Percentiles rank a stretch among this genome's conserved stretches.
Conservation (phyloP, 1,140 invertebrate species). For the Triops longicaudatus region DNA sequence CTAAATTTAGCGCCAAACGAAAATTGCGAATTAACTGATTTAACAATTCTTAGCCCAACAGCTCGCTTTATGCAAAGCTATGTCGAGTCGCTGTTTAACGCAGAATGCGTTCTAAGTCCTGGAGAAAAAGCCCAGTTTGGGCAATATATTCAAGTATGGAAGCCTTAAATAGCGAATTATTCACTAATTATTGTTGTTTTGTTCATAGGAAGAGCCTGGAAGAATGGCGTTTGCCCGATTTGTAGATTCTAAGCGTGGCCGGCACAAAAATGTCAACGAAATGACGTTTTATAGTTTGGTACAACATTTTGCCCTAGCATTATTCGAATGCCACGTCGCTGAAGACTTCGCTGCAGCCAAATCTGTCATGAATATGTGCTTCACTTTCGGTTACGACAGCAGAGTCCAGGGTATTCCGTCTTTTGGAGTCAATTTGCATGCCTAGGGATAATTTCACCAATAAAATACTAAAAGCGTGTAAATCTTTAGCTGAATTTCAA, state of each 20-base stretch:
- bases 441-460: no score
- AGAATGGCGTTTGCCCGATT: conserved; percentile 52
- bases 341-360: conserved; percentile 69
- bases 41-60: neutral
- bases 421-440: neutral
- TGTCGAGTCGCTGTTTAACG: neutral
- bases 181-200: neutral
- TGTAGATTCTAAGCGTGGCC: conserved; percentile 61
- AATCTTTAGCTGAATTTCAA: no score
- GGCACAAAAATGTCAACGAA: conserved; percentile 55
- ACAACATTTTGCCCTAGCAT: conserved; percentile 64
- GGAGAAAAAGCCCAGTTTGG: neutral
- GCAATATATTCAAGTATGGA: neutral
- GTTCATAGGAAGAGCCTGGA: neutral
- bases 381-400: conserved; percentile 49
- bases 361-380: conserved; percentile 73
- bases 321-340: conserved; percentile 67
- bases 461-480: no score
- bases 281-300: conserved; percentile 66
- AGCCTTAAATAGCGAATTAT: neutral
- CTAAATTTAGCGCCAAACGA: neutral
- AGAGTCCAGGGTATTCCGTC: conserved; percentile 23
- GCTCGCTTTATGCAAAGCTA: neutral
- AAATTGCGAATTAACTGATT: neutral
- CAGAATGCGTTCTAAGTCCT: neutral